Conservation (phyloP, 2,888 invertebrate genomes). For the Aleiodes testaceus region DNA sequence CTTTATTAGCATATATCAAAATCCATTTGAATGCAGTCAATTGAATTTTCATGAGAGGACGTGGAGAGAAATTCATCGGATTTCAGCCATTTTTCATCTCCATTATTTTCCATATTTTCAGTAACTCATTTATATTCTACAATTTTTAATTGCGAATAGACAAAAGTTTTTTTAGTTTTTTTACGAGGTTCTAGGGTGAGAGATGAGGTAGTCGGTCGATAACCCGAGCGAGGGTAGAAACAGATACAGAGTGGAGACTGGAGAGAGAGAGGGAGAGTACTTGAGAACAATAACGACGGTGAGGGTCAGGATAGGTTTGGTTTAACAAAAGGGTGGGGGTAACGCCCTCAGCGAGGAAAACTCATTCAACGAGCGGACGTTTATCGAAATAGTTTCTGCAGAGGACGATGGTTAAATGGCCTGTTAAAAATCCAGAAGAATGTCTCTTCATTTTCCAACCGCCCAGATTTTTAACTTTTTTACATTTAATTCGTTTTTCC, state of each 20-base stretch:
- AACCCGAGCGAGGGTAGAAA: slow-evolving; percentile 18
- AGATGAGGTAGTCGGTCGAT: slow-evolving; percentile 7
- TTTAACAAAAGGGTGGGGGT: not conserved
- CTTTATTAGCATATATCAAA: not conserved
- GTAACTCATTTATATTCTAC: slow-evolving; percentile 6
- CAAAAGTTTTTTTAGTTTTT: slow-evolving; percentile 1
- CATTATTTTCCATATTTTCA: slow-evolving; percentile 13
- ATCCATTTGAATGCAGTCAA: slow-evolving; percentile 1
- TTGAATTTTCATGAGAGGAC: slow-evolving; percentile 20
- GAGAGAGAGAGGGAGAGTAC: not conserved
- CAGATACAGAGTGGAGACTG: not conserved
- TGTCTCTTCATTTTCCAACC: slow-evolving; percentile 4
- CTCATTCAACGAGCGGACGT: slow-evolving; percentile 27
- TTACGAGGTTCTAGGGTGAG: slow-evolving; percentile 14
- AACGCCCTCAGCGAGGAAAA: slow-evolving; percentile 12
- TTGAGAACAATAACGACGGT: slow-evolving; percentile 26
- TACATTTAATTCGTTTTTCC: not conserved
- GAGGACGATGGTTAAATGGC: slow-evolving; percentile 17
- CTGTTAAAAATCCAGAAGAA: slow-evolving; percentile 26
- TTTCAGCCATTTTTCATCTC: not conserved
- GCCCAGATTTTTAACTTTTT: not conserved
- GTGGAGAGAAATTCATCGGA: not conserved
- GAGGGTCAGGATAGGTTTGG: slow-evolving; percentile 23
- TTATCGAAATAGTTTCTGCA: slow-evolving; percentile 31
- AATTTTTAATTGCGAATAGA: slow-evolving; percentile 7